Percentiles rank a stretch among this genome's conserved stretches.
Conservation (phyloP, 1,140 invertebrate species). For the Oncopodura yosiiana region DNA sequence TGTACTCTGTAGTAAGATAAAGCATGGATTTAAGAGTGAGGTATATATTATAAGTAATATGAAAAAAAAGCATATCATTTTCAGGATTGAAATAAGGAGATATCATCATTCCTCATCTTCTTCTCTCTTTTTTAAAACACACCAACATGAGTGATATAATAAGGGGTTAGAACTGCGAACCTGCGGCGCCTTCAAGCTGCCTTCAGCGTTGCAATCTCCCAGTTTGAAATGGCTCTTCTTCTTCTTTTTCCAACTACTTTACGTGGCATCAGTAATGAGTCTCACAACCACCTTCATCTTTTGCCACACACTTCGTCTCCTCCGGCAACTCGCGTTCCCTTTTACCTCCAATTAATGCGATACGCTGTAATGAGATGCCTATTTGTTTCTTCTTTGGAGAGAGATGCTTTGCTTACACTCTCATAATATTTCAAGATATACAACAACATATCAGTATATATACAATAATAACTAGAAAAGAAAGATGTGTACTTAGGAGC, state of each 20-base stretch:
- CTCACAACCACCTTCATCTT: conserved; percentile 26
- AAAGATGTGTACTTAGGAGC: conserved; percentile 3
- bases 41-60: neutral
- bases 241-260: conserved; percentile 29
- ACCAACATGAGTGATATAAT: conserved; percentile 28
- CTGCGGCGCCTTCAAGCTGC: conserved; percentile 22
- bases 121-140: too few relatives aligned
- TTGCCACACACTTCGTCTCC: conserved; percentile 31
- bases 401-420: conserved; percentile 6
- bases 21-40: too few relatives aligned
- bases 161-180: conserved; percentile 30
- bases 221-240: conserved; percentile 24
- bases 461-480: neutral
- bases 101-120: conserved; percentile 31
- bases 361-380: conserved; percentile 31
- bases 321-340: conserved; percentile 24
- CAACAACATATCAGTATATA: neutral
- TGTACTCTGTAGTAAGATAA: too few relatives aligned
- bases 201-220: conserved; percentile 25
- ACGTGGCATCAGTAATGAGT: conserved; percentile 27
- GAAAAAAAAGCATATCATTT: conserved; percentile 24
- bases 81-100: conserved; percentile 26
- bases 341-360: conserved; percentile 33
- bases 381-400: conserved; percentile 29
- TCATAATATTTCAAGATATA: neutral